A percentile compares a stretch with the other conserved stretches of the same genome.
These are phyloP conservation scores for Eremobia ochroleuca DNA, from an alignment of 2,888 invertebrate species.

Conservation along the genomic window DNA sequence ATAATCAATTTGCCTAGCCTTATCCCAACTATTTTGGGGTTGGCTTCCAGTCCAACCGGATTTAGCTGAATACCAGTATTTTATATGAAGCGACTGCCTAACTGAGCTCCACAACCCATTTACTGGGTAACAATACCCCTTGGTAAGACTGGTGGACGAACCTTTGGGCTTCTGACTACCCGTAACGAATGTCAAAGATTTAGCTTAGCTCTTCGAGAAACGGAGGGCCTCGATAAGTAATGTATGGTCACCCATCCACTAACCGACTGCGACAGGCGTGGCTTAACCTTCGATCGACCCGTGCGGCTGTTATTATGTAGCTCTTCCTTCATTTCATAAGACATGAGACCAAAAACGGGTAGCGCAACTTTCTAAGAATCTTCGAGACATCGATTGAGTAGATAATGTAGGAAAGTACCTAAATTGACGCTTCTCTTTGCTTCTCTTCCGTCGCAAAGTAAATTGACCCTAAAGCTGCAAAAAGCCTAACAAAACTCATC, in stretches of 20 bases:
- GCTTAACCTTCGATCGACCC: too few relatives aligned
- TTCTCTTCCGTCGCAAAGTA: not conserved
- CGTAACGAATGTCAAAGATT: not conserved
- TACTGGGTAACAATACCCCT: too few relatives aligned
- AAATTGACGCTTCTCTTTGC: not conserved
- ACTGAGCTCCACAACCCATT: too few relatives aligned
- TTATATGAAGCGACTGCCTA: too few relatives aligned
- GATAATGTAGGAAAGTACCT: not conserved
- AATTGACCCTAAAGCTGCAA: constrained; percentile 6
- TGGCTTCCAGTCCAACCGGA: too few relatives aligned
- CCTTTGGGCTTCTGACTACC: not conserved
- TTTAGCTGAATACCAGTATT: too few relatives aligned
- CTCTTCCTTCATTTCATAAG: not conserved
- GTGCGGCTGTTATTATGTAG: not conserved
- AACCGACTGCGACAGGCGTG: too few relatives aligned
- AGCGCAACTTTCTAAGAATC: not conserved
- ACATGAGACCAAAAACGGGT: not conserved
- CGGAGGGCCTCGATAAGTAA: not conserved
- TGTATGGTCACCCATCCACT: too few relatives aligned
- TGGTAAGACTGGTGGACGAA: not conserved
- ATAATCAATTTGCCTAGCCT: too few relatives aligned
- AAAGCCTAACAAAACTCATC: constrained; percentile 15
- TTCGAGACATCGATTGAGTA: not conserved
- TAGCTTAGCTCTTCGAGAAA: not conserved
- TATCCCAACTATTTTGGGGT: too few relatives aligned